Base-by-base conservation (phyloP, 2,888 invertebrate species). In the Galerucella calmariensis region DNA sequence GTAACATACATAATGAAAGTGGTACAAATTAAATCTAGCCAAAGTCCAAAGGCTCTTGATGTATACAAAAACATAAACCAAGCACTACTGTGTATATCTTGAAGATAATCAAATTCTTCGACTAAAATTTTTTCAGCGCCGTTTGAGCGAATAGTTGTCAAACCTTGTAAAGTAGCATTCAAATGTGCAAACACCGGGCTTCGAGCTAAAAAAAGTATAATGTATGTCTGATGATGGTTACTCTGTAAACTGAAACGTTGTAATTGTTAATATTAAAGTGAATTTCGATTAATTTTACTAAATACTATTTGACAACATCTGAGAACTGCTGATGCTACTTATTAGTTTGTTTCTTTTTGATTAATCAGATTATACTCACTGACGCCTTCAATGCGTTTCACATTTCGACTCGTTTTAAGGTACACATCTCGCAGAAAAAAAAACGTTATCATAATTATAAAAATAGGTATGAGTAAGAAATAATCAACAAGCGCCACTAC, bases 171-270 rank as follows among this genome's bases (percentile, higher is more conserved):
- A 1, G 92, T 91, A n/a, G 93, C 91, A 80, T 91, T 92, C 66
- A 94, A 86, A 82, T 94, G 94, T 0, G 91, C 90, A 85, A 93
- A 94, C 0, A 95, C 91, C 2, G 94, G 94, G 82, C 93, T 93
- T 90, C 89, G 88, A 89, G 93, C 95, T 95, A 65, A 67, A 80
- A n/a, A 80, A 16, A 73, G 6, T 8, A 35, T 5, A n/a, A 35
- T n/a, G n/a, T n/a, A n/a, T n/a, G n/a, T n/a, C n/a, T n/a, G n/a
- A n/a, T n/a, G n/a, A n/a, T n/a, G n/a, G n/a, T n/a, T n/a, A n/a
- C n/a, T n/a, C n/a, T n/a, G n/a, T n/a, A n/a, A n/a, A n/a, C n/a
- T n/a, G n/a, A n/a, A n/a, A n/a, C n/a, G n/a, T n/a, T n/a, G n/a
- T n/a, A n/a, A n/a, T n/a, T n/a, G n/a, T n/a, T n/a, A n/a, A n/a